Percentiles rank a stretch among this genome's conserved stretches.
phyloP scores from a whole-genome alignment of 1,140 invertebrate genomes.

The Caerostris extrusa region DNA sequence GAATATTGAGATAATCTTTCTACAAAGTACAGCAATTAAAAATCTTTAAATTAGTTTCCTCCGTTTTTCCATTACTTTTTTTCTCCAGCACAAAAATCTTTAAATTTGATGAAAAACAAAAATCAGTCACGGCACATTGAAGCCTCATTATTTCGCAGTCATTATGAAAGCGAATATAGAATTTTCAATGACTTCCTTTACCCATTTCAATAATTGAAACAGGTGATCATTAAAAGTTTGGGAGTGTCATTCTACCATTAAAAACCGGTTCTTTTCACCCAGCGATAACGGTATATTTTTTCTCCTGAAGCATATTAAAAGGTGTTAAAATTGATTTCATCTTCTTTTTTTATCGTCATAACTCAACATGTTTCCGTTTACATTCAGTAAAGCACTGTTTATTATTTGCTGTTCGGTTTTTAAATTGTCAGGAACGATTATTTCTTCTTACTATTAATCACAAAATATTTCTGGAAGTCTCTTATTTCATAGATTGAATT shows the following conservation, averaged over 20 bases:
- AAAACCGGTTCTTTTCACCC: not conserved
- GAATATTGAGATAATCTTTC: not conserved
- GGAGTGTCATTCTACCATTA: conserved; percentile 1
- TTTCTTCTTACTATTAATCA: too few species aligned
- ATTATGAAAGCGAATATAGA: not conserved
- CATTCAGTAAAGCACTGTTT: not conserved
- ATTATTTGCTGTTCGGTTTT: not conserved
- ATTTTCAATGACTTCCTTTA: not conserved
- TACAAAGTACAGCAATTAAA: not conserved
- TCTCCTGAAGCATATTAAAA: not conserved
- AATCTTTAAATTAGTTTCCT: not conserved
- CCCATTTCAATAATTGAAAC: conserved; percentile 34
- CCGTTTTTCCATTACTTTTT: not conserved
- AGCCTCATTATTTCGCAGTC: not conserved
- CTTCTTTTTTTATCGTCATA: not conserved
- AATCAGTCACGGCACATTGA: not conserved
- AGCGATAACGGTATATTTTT: not conserved
- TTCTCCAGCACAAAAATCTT: not conserved
- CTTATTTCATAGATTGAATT: too few species aligned
- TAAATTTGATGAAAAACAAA: not conserved
- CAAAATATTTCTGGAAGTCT: too few species aligned
- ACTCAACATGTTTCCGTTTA: not conserved
- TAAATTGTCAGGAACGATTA: not conserved
- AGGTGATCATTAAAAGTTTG: not conserved
- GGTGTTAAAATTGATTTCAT: not conserved